A percentile compares a stretch with the other conserved stretches of the same genome.
phyloP scores from a whole-genome alignment of 2,113 vertebrate genomes.

The Zosterops japonicus region DNA sequence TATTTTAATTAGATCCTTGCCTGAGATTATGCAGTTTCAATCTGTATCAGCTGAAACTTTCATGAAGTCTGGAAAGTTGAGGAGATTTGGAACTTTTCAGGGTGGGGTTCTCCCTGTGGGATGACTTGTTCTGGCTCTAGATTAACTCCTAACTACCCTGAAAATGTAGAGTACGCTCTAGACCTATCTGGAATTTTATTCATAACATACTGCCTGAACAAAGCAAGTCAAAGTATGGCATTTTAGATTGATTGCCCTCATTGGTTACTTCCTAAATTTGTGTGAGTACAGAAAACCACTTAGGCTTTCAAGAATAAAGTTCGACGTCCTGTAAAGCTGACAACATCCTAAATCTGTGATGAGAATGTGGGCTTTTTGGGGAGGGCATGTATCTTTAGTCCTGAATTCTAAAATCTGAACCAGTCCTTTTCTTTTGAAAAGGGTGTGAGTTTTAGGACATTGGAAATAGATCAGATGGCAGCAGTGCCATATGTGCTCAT shows the following conservation, averaged over 20 bases:
- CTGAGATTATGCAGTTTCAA: neutral
- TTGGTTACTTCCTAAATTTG: neutral
- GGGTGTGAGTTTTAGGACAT: neutral
- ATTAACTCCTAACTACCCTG: neutral
- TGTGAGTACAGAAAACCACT: neutral
- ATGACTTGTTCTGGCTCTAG: neutral
- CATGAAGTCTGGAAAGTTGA: neutral
- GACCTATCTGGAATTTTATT: neutral
- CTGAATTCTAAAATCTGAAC: neutral
- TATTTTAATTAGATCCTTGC: neutral
- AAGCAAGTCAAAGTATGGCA: neutral
- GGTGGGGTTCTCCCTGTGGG: neutral
- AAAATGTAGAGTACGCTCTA: neutral
- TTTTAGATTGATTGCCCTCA: neutral
- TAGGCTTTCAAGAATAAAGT: neutral
- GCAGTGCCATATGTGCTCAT: neutral
- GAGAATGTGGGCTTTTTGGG: neutral
- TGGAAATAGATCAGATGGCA: neutral
- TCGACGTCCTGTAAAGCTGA: neutral
- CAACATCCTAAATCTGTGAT: neutral
- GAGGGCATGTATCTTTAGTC: fast-evolving
- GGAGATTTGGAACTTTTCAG: neutral
- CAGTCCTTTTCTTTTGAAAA: neutral
- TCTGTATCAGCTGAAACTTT: constrained; percentile 21
- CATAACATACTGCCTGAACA: neutral